Conservation (phyloP, 2,113 vertebrate species). For the Anolis sagrei region DNA sequence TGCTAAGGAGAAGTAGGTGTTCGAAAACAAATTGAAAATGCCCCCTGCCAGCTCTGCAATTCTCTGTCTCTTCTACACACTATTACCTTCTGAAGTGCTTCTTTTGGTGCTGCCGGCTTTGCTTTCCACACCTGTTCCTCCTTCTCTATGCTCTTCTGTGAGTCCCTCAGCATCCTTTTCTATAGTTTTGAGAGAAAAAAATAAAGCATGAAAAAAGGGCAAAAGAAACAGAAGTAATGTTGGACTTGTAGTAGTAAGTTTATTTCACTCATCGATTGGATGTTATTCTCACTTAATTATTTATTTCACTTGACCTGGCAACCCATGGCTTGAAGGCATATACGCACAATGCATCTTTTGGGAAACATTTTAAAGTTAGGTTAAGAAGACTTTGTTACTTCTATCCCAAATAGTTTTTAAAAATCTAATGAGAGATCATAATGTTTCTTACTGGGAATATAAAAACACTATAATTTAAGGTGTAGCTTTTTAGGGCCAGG, state of each 20-base stretch:
- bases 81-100: slow-evolving; percentile 84
- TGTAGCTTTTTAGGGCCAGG: no score
- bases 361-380: no score
- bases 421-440: no score
- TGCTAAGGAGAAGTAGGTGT: neutral
- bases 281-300: no score
- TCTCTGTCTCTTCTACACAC: no score
- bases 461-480: no score
- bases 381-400: no score
- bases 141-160: slow-evolving; percentile 94
- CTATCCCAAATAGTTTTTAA: no score
- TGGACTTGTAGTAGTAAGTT: neutral
- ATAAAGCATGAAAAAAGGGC: neutral
- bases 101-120: slow-evolving; percentile 80
- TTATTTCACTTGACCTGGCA: neutral
- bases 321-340: no score
- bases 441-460: no score
- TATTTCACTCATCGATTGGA: neutral
- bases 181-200: slow-evolving; percentile 48
- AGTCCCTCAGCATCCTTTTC: slow-evolving; percentile 92
- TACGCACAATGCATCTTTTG: no score
- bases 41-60: no score
- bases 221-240: neutral
- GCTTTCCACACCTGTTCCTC: slow-evolving; percentile 92
- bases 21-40: neutral